Evolutionary conservation across 2,797 vertebrate species (phyloP).

Genomic region (Valencia hispanica): DNA sequence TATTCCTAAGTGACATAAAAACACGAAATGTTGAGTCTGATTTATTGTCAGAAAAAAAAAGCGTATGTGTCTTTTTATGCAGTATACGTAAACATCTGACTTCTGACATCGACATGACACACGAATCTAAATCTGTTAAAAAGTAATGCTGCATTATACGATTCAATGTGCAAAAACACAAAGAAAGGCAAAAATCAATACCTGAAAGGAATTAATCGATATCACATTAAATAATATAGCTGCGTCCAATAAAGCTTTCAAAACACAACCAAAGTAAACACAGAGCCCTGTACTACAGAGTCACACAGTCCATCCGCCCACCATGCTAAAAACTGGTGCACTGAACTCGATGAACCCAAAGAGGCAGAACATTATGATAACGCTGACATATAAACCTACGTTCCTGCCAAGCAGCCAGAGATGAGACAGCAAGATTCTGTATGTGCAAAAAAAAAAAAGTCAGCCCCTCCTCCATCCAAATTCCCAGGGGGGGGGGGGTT

Average conservation of each 20-base stretch:
- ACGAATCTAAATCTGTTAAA: background rate
- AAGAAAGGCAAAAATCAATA: background rate
- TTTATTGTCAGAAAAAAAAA: background rate
- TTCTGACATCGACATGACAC: background rate
- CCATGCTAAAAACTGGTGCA: constrained; percentile 25
- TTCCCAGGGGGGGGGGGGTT: constrained; percentile 32
- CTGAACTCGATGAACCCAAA: constrained; percentile 56
- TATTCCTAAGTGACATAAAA: background rate
- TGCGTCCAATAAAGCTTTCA: constrained; percentile 15
- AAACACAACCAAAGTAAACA: constrained; percentile 1
- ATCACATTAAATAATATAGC: background rate
- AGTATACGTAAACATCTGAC: background rate
- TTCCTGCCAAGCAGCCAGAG: constrained; percentile 47
- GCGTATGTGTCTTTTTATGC: background rate
- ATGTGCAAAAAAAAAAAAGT: background rate
- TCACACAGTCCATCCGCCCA: constrained; percentile 12
- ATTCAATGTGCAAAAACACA: background rate
- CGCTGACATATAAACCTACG: constrained; percentile 57
- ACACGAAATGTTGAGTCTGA: background rate
- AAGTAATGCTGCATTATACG: constrained; percentile 1
- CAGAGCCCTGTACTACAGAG: constrained; percentile 1
- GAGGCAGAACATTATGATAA: constrained; percentile 56
- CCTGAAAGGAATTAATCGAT: background rate
- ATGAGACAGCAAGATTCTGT: constrained; percentile 20
- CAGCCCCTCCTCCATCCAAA: constrained; percentile 39